Percentiles rank a stretch among this genome's conserved stretches.
These are phyloP conservation scores for Tichodroma muraria DNA, from an alignment of 2,113 vertebrate species.

Conservation along the genomic window DNA sequence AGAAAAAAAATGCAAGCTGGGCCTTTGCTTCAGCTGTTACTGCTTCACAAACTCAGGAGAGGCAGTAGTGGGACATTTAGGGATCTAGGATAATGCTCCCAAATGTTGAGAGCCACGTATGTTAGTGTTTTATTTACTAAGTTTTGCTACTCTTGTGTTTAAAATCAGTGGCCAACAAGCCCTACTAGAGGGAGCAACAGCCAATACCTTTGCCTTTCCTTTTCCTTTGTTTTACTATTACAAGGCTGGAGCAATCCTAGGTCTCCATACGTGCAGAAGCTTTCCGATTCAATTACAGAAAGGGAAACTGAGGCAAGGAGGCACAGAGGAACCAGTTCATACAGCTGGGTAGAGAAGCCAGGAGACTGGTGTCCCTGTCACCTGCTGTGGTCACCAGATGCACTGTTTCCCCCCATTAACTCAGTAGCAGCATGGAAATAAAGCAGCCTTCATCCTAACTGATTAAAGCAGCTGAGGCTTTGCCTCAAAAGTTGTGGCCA, in stretches of 20 bases:
- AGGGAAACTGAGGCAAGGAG: neutral
- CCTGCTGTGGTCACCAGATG: neutral
- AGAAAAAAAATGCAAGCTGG: neutral
- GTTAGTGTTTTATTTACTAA: neutral
- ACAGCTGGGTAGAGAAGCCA: neutral
- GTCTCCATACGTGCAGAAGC: neutral
- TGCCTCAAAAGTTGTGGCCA: neutral
- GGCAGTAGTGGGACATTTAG: neutral
- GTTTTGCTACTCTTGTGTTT: neutral
- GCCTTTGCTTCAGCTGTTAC: neutral
- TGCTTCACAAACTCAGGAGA: neutral
- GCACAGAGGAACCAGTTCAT: neutral
- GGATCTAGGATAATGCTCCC: neutral
- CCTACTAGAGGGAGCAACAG: neutral
- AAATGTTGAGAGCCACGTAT: neutral
- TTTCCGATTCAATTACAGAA: neutral
- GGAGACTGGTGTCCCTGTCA: neutral
- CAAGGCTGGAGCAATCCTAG: neutral
- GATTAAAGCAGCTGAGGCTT: neutral
- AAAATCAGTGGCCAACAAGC: neutral
- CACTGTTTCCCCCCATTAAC: neutral
- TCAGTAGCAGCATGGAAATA: neutral
- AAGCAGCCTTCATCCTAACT: neutral
- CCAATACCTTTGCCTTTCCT: neutral
- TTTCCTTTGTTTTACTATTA: neutral